These are phyloP conservation scores for Drosophila peninsularis DNA, from an alignment of 2,888 invertebrate species.

Conservation along the genomic window DNA sequence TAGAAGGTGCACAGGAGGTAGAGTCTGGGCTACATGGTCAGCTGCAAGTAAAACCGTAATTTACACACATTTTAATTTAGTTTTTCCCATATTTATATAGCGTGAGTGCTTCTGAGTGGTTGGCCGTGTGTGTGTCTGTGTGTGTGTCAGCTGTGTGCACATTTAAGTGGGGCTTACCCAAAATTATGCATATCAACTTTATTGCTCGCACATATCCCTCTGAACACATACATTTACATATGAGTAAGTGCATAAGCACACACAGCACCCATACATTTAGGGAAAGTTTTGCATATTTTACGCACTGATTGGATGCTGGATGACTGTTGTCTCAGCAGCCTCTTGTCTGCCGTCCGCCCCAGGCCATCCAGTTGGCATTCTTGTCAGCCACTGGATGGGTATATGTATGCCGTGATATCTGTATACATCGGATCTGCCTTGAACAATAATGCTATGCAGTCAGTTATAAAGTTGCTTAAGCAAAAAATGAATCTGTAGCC, in stretches of 20 bases:
- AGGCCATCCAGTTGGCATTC: conserved; percentile 28
- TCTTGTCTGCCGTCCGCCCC: conserved; percentile 20
- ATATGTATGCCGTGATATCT: background rate
- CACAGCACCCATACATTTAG: conserved; percentile 18
- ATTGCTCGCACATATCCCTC: conserved; percentile 51
- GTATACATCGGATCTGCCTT: background rate
- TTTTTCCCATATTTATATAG: conserved; percentile 20
- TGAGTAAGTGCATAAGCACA: conserved; percentile 18
- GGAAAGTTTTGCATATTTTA: conserved; percentile 71
- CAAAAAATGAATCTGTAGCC: background rate
- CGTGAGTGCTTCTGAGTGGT: background rate
- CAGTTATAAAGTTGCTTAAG: background rate
- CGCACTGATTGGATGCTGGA: conserved; percentile 60
- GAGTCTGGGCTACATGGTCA: conserved; percentile 27
- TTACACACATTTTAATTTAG: conserved; percentile 64
- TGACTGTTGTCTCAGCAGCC: conserved; percentile 31
- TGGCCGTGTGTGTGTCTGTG: background rate
- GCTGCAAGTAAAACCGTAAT: conserved; percentile 55
- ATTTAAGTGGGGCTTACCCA: conserved; percentile 62
- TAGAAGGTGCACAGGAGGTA: background rate
- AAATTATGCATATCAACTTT: conserved; percentile 78
- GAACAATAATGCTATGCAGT: background rate
- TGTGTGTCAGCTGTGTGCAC: conserved; percentile 19
- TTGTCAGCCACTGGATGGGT: conserved; percentile 1
- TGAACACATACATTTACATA: conserved; percentile 31